Conservation (phyloP, 1,140 invertebrate species). For the Metopolophium dirhodum region DNA sequence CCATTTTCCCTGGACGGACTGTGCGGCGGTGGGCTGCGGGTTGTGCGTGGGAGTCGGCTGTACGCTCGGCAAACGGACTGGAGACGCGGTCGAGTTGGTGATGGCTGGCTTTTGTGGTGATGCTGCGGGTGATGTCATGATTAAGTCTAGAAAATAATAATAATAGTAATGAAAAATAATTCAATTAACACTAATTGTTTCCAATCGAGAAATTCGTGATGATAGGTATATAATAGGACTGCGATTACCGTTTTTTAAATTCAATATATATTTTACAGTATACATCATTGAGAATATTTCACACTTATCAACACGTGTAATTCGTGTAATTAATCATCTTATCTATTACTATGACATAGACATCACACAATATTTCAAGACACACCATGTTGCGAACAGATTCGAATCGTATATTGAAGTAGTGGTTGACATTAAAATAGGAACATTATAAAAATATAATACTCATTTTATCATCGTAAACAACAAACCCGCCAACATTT, state of each 20-base stretch:
- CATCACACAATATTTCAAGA: too few relatives aligned
- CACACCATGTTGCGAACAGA: too few relatives aligned
- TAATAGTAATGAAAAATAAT: neutral
- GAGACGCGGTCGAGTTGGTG: constrained; percentile 33
- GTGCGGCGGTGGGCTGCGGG: constrained; percentile 28
- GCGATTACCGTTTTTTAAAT: neutral
- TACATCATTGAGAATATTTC: neutral
- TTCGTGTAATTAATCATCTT: neutral
- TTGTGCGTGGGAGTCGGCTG: constrained; percentile 51
- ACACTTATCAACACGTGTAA: neutral
- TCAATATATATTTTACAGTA: neutral
- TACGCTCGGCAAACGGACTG: constrained; percentile 43
- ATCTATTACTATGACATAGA: too few relatives aligned
- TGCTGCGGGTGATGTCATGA: constrained; percentile 60
- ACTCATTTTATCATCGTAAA: neutral
- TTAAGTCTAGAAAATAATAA: neutral
- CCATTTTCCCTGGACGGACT: constrained; percentile 59
- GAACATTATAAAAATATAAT: neutral
- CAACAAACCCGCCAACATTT: too few relatives aligned
- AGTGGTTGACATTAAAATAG: neutral
- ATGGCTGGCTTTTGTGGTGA: constrained; percentile 60
- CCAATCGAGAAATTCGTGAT: neutral
- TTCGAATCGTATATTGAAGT: neutral
- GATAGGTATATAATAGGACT: too few relatives aligned
- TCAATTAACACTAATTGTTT: neutral